A percentile compares a stretch with the other conserved stretches of the same genome.
Conservation (phyloP, 2,888 invertebrate genomes). For the Ptilodon capucinus region DNA sequence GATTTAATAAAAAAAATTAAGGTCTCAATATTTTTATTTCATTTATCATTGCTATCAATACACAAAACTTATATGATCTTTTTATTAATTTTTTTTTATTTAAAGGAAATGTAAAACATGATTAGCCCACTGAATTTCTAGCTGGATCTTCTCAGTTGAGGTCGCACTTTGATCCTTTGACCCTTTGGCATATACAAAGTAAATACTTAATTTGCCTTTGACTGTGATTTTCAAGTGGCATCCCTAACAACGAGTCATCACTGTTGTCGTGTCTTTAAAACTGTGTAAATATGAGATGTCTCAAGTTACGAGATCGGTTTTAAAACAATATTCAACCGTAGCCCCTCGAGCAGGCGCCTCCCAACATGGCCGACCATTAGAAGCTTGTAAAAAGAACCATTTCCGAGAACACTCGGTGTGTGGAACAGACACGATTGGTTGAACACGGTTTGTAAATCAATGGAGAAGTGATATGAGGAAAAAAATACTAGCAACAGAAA, state of each 20-base stretch:
- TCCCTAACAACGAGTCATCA: constrained; percentile 35
- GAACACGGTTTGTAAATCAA: constrained; percentile 15
- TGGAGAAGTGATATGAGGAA: background rate
- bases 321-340: constrained; percentile 56
- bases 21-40: too few relatives aligned
- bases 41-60: too few relatives aligned
- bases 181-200: too few relatives aligned
- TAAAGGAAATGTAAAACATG: too few relatives aligned
- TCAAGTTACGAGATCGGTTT: constrained; percentile 66
- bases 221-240: constrained; percentile 24
- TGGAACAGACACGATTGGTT: constrained; percentile 4
- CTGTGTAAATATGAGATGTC: constrained; percentile 62
- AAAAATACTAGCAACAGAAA: background rate
- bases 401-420: constrained; percentile 15
- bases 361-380: constrained; percentile 40
- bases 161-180: too few relatives aligned
- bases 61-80: too few relatives aligned
- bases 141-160: too few relatives aligned
- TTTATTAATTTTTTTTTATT: too few relatives aligned
- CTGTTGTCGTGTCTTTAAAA: constrained; percentile 72
- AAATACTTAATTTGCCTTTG: too few relatives aligned
- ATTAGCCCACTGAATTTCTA: too few relatives aligned
- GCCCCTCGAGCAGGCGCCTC: constrained; percentile 48
- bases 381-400: constrained; percentile 11
- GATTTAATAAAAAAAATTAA: too few relatives aligned